phyloP scores from a whole-genome alignment of 1,140 invertebrate genomes.

The Bathynomus jamesi region DNA sequence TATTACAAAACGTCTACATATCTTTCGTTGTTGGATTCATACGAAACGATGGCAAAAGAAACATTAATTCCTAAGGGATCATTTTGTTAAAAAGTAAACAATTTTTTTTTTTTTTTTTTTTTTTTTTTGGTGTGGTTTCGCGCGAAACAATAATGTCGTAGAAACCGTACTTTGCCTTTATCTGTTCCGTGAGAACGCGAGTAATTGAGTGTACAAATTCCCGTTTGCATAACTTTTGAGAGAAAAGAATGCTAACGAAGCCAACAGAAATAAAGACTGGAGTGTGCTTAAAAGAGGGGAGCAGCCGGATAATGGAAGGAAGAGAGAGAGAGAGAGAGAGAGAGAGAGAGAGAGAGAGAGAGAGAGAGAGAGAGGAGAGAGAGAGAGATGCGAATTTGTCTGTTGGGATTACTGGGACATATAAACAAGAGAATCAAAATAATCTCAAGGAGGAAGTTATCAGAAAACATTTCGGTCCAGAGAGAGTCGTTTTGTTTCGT shows the following conservation, averaged over 20 bases:
- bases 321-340: background rate
- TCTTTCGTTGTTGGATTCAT: too few relatives aligned
- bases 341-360: background rate
- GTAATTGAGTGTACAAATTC: background rate
- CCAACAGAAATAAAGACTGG: background rate
- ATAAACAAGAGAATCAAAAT: background rate
- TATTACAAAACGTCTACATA: too few relatives aligned
- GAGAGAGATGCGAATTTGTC: background rate
- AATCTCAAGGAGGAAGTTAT: background rate
- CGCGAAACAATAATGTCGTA: background rate
- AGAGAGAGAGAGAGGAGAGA: background rate
- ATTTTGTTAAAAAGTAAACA: too few relatives aligned
- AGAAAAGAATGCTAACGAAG: background rate
- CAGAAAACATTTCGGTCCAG: background rate
- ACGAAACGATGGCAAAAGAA: too few relatives aligned
- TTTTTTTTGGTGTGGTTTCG: too few relatives aligned
- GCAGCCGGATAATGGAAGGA: background rate
- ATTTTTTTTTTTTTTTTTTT: too few relatives aligned
- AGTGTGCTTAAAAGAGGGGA: background rate
- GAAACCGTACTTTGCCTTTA: background rate
- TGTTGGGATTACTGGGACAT: background rate
- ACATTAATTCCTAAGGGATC: too few relatives aligned
- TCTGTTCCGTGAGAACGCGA: background rate
- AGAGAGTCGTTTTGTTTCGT: background rate
- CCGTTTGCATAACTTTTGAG: background rate